A percentile compares a stretch with the other conserved stretches of the same genome.
Evolutionary conservation across 1,140 invertebrate genomes (phyloP).

Genomic region (Aphidius ervi): DNA sequence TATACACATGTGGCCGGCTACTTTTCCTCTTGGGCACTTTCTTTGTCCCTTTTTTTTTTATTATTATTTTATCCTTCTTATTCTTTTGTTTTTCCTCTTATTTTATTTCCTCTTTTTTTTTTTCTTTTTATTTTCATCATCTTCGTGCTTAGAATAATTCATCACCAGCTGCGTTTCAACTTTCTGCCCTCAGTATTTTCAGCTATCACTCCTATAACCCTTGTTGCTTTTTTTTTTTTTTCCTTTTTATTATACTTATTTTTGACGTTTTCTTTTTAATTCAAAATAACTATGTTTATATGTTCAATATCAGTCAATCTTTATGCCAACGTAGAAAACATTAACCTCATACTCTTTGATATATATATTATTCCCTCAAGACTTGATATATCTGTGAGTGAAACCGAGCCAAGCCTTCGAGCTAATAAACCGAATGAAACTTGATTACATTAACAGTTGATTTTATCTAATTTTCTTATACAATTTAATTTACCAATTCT

Average conservation of each 20-base stretch:
- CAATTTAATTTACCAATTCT: constrained; percentile 33
- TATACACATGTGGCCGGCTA: constrained; percentile 26
- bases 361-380: neutral
- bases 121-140: constrained; percentile 26
- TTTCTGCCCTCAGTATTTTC: constrained; percentile 25
- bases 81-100: neutral
- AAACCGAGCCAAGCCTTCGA: constrained; percentile 32
- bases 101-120: neutral
- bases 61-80: constrained; percentile 20
- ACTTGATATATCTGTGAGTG: constrained; percentile 30
- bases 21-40: constrained; percentile 7
- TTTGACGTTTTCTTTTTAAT: constrained; percentile 14
- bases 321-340: constrained; percentile 10
- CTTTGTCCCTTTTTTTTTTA: neutral
- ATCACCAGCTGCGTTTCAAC: constrained; percentile 28
- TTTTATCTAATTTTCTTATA: constrained; percentile 43
- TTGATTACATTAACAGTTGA: constrained; percentile 44
- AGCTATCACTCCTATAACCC: constrained; percentile 12
- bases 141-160: constrained; percentile 47
- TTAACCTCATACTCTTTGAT: too few species aligned
- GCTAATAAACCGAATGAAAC: constrained; percentile 47
- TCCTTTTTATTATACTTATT: constrained; percentile 15
- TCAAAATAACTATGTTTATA: too few species aligned
- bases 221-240: constrained; percentile 18
- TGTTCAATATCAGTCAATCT: constrained; percentile 10